phyloP scores from a whole-genome alignment of 2,888 invertebrate species.

The Calameuta idolon region DNA sequence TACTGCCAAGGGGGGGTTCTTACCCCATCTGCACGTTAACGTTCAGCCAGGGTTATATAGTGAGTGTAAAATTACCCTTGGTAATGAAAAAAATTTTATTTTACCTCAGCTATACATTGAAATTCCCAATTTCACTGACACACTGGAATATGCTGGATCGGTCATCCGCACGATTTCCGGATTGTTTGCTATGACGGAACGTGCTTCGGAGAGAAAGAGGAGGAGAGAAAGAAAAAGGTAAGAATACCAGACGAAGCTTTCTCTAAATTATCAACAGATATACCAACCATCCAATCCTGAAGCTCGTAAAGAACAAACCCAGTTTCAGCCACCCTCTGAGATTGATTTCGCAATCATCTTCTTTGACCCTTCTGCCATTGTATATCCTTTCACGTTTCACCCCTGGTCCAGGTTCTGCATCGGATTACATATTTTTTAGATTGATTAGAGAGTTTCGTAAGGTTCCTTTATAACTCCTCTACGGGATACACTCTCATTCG shows the following conservation, averaged over 20 bases:
- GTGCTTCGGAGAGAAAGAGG: neutral
- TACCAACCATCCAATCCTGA: neutral
- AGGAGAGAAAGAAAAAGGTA: neutral
- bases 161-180: too few species aligned
- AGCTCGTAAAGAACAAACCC: neutral
- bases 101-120: neutral
- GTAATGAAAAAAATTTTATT: neutral
- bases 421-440: conserved; percentile 19
- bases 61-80: neutral
- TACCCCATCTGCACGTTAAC: conserved; percentile 17
- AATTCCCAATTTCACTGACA: neutral
- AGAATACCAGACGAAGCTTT: neutral
- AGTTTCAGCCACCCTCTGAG: conserved; percentile 9
- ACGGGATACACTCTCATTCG: neutral
- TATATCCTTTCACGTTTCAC: neutral
- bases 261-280: neutral
- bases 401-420: neutral
- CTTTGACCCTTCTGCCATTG: conserved; percentile 7
- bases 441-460: conserved; percentile 20
- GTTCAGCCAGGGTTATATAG: conserved; percentile 7
- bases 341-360: conserved; percentile 18
- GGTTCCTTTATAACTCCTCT: neutral
- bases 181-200: neutral
- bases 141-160: too few species aligned
- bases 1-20: conserved; percentile 13